Base-by-base conservation (phyloP, 2,797 vertebrate species). In the Acanthurus tractus region DNA sequence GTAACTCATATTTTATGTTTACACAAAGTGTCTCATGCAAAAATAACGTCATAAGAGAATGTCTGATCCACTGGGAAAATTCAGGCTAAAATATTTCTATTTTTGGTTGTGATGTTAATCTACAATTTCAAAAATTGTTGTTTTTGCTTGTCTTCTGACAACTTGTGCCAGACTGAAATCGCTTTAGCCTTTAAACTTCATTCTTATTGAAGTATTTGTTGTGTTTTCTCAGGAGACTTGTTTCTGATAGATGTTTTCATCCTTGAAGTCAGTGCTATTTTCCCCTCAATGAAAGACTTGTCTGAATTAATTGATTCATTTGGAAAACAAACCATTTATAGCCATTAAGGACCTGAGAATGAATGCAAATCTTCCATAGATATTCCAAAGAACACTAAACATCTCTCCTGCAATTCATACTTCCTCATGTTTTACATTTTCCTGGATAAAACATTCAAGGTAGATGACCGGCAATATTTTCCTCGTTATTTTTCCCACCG, bases 261-360 rank as follows among this genome's bases (percentile, higher is more conserved):
- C 78, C 81, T 86, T 86, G 63, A 70, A 76, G 61, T 44, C n/a
- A 48, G 34, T 17, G 22, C 66, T 80, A 45, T 69, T 83, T 74
- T 71, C 29, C 64, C 45, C 65, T 76, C 77, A 86, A 65, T 42
- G 15, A 72, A 68, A 83, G 44, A 73, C 53, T 57, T 62, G 58
- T 57, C 49, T 85, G 75, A 86, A 86, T 87, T 63, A 66, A 85
- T 74, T 23, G 29, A 69, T 80, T 74, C 36, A 78, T 74, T 87
- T 85, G 78, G 29, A 71, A 78, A 80, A 86, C 74, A 82, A 76
- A 80, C 66, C 44, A 87, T 80, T 74, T 75, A 87, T 79, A 65
- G 29, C 15, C 70, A 61, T 57, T 68, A 54, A 74, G 63, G 55
- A 18, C 18, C 64, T 6, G 11, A 57, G 18, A 75, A 79, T 63